Percentiles rank a stretch among this genome's conserved stretches.
Conservation (phyloP, 2,888 invertebrate genomes). For the Liodrosophila aerea region DNA sequence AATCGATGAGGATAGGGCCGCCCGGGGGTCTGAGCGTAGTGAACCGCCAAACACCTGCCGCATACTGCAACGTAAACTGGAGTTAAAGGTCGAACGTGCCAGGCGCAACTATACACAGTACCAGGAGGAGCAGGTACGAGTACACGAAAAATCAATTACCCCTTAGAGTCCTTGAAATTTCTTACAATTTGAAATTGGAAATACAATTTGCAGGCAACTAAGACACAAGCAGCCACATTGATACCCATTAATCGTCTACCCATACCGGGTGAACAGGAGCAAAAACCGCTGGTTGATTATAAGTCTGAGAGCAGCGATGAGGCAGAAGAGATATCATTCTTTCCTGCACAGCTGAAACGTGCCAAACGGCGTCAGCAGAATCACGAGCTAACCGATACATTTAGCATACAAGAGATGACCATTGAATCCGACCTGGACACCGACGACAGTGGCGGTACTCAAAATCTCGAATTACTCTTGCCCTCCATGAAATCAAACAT, state of each 20-base stretch:
- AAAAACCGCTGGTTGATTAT: conserved; percentile 82
- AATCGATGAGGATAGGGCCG: conserved; percentile 64
- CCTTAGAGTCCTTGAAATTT: neutral
- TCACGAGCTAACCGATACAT: conserved; percentile 81
- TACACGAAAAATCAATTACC: neutral
- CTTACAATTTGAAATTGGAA: neutral
- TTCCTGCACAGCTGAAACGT: conserved; percentile 77
- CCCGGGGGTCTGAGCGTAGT: conserved; percentile 44
- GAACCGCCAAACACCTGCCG: conserved; percentile 81
- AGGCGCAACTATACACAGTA: conserved; percentile 81
- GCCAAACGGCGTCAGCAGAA: conserved; percentile 71
- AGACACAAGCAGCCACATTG: conserved; percentile 80
- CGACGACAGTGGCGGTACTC: conserved; percentile 80
- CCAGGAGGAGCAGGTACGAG: conserved; percentile 76
- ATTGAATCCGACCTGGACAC: conserved; percentile 82
- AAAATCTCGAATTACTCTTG: conserved; percentile 81
- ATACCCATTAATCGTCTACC: conserved; percentile 82
- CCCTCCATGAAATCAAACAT: conserved; percentile 78
- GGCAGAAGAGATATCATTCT: conserved; percentile 82
- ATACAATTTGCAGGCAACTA: conserved; percentile 69
- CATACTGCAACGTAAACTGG: conserved; percentile 82
- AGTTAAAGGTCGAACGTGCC: conserved; percentile 82
- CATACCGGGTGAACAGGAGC: conserved; percentile 81
- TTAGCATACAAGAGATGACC: conserved; percentile 83
- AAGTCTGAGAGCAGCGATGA: conserved; percentile 82